Evolutionary conservation across 2,888 invertebrate species (phyloP).

Genomic region (Trypoxylon attenuatum): DNA sequence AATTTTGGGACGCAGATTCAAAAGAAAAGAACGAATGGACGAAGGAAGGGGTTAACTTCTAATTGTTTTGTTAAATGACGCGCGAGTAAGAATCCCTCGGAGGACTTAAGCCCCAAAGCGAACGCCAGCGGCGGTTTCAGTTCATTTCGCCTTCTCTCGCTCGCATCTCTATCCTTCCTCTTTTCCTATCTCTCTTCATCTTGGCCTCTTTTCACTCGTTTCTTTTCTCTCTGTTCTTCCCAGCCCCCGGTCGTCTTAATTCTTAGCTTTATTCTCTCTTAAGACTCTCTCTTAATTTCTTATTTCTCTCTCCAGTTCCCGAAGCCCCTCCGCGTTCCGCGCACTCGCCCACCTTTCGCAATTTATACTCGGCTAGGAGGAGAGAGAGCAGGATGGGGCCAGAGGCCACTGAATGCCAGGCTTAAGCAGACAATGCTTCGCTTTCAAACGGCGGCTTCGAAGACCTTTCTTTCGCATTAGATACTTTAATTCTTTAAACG

Average conservation of each 20-base stretch:
- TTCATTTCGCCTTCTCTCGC: constrained; percentile 59
- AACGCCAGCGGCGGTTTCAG: constrained; percentile 62
- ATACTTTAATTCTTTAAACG: constrained; percentile 73
- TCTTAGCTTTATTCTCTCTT: constrained; percentile 75
- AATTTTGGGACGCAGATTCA: constrained; percentile 62
- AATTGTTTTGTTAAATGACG: constrained; percentile 76
- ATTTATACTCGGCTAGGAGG: constrained; percentile 68
- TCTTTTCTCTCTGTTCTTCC: constrained; percentile 32
- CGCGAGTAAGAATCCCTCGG: constrained; percentile 74
- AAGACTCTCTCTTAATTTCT: constrained; percentile 75
- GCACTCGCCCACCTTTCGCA: constrained; percentile 65
- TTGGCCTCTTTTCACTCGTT: constrained; percentile 26
- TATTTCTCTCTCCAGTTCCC: constrained; percentile 66
- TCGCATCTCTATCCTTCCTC: constrained; percentile 29
- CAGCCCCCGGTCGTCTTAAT: constrained; percentile 70
- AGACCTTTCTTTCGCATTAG: constrained; percentile 71
- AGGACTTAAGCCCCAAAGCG: constrained; percentile 72
- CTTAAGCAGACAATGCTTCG: constrained; percentile 74
- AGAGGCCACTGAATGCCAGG: constrained; percentile 71
- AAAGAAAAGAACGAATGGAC: constrained; percentile 62
- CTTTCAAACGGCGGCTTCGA: constrained; percentile 69
- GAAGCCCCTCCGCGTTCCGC: constrained; percentile 20
- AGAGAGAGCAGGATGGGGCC: constrained; percentile 15
- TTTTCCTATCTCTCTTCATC: constrained; percentile 19
- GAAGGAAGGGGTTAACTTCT: constrained; percentile 74